Conservation (phyloP, 53 echinoderm and acorn worm species). For the Echinometra lucunter region DNA sequence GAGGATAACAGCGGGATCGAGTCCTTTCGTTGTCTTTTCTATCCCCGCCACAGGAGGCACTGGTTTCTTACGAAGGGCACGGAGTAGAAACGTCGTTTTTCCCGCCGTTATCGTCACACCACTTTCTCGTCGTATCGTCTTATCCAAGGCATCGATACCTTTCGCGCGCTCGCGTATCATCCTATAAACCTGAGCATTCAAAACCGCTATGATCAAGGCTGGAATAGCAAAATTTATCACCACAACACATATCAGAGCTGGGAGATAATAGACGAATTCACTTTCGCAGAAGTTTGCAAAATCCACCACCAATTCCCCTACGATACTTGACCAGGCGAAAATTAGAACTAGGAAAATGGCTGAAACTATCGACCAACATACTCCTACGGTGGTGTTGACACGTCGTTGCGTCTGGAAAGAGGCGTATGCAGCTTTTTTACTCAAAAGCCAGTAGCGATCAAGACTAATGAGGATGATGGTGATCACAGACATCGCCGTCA, state of each 20-base stretch:
- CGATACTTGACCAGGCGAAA: constrained; percentile 74
- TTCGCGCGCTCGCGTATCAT: constrained; percentile 81
- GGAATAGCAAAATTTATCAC: constrained; percentile 74
- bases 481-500: constrained; percentile 67
- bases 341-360: constrained; percentile 65
- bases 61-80: constrained; percentile 24
- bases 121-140: constrained; percentile 34
- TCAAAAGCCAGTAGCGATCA: constrained; percentile 90
- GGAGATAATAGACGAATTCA: constrained; percentile 67
- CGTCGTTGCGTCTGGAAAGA: constrained; percentile 71
- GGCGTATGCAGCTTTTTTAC: constrained; percentile 76
- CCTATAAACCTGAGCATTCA: constrained; percentile 73
- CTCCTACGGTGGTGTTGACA: constrained; percentile 52
- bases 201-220: constrained; percentile 68
- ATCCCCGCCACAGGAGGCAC: not conserved
- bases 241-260: constrained; percentile 59
- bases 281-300: constrained; percentile 77
- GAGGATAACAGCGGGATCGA: constrained; percentile 48
- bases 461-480: constrained; percentile 83
- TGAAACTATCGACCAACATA: constrained; percentile 65
- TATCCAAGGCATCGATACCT: constrained; percentile 66
- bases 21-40: not conserved
- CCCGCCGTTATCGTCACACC: not conserved
- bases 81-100: not conserved
- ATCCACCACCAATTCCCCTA: constrained; percentile 64